A percentile compares a stretch with the other conserved stretches of the same genome.
These are phyloP conservation scores for Cephus pulcher DNA, from an alignment of 2,888 invertebrate genomes.

Conservation along the genomic window DNA sequence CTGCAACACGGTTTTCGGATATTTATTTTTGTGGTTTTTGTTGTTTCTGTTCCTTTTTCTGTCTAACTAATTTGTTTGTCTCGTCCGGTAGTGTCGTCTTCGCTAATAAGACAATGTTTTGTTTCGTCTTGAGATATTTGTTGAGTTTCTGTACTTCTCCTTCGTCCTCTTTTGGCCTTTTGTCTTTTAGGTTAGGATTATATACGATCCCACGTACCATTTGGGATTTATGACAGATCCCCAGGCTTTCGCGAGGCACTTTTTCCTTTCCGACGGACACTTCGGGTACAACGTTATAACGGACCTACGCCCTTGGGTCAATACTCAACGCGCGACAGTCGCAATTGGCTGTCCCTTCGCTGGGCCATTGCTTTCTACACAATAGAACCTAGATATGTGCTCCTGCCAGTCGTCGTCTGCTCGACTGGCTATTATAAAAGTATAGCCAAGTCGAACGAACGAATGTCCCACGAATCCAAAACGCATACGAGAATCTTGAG, in stretches of 20 bases:
- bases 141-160: neutral
- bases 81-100: neutral
- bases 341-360: neutral
- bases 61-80: neutral
- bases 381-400: neutral
- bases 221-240: neutral
- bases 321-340: neutral
- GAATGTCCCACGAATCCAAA: neutral
- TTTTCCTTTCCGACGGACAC: neutral
- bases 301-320: neutral
- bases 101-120: neutral
- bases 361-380: neutral
- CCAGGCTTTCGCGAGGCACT: neutral
- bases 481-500: neutral
- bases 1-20: neutral
- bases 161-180: neutral
- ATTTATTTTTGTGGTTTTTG: neutral
- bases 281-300: neutral
- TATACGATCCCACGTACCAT: neutral
- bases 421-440: neutral
- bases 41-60: slow-evolving; percentile 19
- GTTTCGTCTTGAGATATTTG: neutral
- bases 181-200: neutral
- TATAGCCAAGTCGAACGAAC: neutral
- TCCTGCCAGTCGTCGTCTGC: neutral